Percentiles rank a stretch among this genome's conserved stretches.
Evolutionary conservation across 2,797 vertebrate genomes (phyloP).

Genomic region (Micropoecilia bifurca): DNA sequence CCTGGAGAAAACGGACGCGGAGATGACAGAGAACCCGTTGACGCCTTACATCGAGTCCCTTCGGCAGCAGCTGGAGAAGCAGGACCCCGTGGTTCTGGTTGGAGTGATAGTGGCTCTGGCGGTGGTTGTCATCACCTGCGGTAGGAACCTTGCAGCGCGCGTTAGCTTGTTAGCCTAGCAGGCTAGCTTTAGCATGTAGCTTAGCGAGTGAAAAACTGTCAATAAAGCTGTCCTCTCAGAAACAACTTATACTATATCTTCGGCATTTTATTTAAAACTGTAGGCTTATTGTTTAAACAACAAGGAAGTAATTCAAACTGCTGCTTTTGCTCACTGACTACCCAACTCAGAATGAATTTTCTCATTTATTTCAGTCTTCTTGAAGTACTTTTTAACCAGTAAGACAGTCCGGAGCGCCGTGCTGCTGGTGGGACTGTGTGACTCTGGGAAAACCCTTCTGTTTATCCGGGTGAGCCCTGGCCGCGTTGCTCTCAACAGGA

Average conservation of each 20-base stretch:
- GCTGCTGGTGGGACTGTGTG: constrained; percentile 92
- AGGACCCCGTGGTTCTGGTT: constrained; percentile 80
- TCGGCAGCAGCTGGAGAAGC: constrained; percentile 76
- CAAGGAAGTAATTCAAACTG: constrained; percentile 1
- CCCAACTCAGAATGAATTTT: not conserved
- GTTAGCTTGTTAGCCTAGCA: constrained; percentile 31
- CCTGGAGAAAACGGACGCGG: constrained; percentile 36
- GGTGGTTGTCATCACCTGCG: constrained; percentile 81
- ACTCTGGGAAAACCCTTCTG: constrained; percentile 93
- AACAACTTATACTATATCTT: rapidly evolving
- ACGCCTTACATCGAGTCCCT: constrained; percentile 80
- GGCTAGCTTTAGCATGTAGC: constrained; percentile 10
- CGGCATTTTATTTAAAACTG: rapidly evolving
- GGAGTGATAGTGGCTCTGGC: constrained; percentile 82
- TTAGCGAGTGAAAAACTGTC: not conserved
- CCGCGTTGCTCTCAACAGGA: constrained; percentile 8
- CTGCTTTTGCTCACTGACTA: rapidly evolving
- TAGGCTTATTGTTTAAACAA: not conserved
- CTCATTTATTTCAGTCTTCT: constrained; percentile 79
- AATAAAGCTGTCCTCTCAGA: not conserved
- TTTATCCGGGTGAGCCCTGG: constrained; percentile 86
- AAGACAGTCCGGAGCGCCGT: constrained; percentile 87
- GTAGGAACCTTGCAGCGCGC: constrained; percentile 76
- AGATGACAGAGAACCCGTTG: constrained; percentile 64
- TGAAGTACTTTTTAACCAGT: constrained; percentile 86